These are phyloP conservation scores for Dyspetes luteomarginatus DNA, from an alignment of 2,888 invertebrate genomes.

Conservation along the genomic window DNA sequence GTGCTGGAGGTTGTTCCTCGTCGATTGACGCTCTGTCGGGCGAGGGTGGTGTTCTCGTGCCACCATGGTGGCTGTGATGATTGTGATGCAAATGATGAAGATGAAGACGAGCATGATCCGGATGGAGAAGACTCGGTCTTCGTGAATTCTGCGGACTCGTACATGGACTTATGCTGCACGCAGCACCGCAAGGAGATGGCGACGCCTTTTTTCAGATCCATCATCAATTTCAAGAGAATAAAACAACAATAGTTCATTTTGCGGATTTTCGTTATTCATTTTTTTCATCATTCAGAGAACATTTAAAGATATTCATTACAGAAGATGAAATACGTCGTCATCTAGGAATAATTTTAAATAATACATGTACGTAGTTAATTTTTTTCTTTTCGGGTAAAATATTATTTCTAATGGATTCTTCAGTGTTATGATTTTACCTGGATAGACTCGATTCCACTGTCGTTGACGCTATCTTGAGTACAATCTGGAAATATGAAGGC, in stretches of 20 bases:
- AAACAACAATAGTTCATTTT: no score
- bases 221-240: no score
- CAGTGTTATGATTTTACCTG: slow-evolving; percentile 84
- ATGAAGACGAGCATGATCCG: slow-evolving; percentile 88
- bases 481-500: slow-evolving; percentile 88
- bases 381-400: no score
- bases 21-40: slow-evolving; percentile 83
- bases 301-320: no score
- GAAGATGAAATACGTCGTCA: no score
- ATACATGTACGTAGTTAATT: no score
- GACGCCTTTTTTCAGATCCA: slow-evolving; percentile 84
- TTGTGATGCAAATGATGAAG: slow-evolving; percentile 82
- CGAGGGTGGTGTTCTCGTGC: slow-evolving; percentile 78
- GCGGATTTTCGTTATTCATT: no score
- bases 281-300: no score
- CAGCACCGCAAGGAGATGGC: slow-evolving; percentile 80
- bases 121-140: slow-evolving; percentile 88
- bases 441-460: slow-evolving; percentile 90
- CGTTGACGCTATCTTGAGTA: slow-evolving; percentile 83
- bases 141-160: slow-evolving; percentile 81
- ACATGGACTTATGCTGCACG: slow-evolving; percentile 77
- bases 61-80: slow-evolving; percentile 80
- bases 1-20: slow-evolving; percentile 76
- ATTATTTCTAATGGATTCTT: no score
- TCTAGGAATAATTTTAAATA: no score